These are phyloP conservation scores for Okapia johnstoni DNA, from an alignment of 2,113 vertebrate genomes.

Conservation along the genomic window DNA sequence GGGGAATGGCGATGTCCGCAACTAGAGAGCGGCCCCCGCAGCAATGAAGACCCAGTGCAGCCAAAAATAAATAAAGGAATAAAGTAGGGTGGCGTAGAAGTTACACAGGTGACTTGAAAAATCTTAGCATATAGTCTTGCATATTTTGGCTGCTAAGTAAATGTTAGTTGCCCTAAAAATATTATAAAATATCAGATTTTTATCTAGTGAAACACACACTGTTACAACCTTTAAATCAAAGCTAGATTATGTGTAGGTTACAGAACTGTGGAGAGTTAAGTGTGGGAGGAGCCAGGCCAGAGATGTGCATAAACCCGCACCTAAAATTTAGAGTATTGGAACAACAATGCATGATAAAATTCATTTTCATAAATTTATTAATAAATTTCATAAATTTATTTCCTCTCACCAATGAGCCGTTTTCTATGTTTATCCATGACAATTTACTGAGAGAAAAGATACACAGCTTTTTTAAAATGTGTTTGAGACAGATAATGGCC, in stretches of 20 bases:
- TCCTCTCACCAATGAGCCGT: background rate
- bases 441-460: conserved; percentile 35
- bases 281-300: background rate
- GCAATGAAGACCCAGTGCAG: background rate
- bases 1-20: background rate
- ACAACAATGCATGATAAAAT: background rate
- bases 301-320: background rate
- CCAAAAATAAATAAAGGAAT: background rate
- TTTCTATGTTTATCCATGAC: conserved; percentile 11
- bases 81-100: background rate
- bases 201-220: background rate
- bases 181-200: background rate
- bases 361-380: conserved; percentile 16
- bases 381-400: background rate
- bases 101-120: background rate
- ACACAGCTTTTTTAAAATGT: conserved; percentile 25
- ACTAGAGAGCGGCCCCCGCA: background rate
- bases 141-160: background rate
- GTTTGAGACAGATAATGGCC: conserved; percentile 39
- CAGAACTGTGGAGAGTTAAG: background rate
- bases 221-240: background rate
- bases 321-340: background rate
- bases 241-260: background rate
- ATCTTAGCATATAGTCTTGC: background rate
- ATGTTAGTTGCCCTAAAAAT: background rate